phyloP scores from a whole-genome alignment of 2,888 invertebrate species.

The Limnephilus rhombicus region DNA sequence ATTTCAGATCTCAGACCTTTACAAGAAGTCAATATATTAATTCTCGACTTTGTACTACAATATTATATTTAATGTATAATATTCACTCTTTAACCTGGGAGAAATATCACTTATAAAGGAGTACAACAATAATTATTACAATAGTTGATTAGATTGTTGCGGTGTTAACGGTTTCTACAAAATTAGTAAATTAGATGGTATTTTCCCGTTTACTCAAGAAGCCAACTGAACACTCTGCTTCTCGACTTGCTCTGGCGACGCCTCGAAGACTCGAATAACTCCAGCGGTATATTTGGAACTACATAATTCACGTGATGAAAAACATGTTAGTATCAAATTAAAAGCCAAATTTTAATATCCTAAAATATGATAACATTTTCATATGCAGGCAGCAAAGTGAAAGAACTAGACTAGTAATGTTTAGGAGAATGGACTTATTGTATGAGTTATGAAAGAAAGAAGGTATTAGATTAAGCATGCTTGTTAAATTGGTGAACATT shows the following conservation, averaged over 20 bases:
- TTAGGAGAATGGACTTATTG: not conserved
- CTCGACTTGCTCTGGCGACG: slow-evolving; percentile 78
- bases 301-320: slow-evolving; percentile 65
- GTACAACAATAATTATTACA: slow-evolving; percentile 2
- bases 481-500: slow-evolving; percentile 9
- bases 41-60: not conserved
- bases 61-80: not conserved
- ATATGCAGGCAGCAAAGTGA: not conserved
- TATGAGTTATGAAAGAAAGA: not conserved
- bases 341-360: slow-evolving; percentile 4
- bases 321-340: slow-evolving; percentile 57
- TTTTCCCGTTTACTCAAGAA: slow-evolving; percentile 72
- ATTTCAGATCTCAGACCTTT: slow-evolving; percentile 34
- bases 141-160: slow-evolving; percentile 16
- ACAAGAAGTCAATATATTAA: slow-evolving; percentile 15
- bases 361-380: slow-evolving; percentile 15
- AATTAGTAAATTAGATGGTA: slow-evolving; percentile 67
- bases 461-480: slow-evolving; percentile 5
- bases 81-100: not conserved
- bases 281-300: slow-evolving; percentile 80
- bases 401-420: not conserved
- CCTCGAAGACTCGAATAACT: slow-evolving; percentile 78
- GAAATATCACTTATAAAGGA: not conserved
- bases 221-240: slow-evolving; percentile 79
- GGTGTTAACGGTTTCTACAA: slow-evolving; percentile 61